Evolutionary conservation across 1,140 invertebrate species (phyloP).

Genomic region (Drosophila rhopaloa): DNA sequence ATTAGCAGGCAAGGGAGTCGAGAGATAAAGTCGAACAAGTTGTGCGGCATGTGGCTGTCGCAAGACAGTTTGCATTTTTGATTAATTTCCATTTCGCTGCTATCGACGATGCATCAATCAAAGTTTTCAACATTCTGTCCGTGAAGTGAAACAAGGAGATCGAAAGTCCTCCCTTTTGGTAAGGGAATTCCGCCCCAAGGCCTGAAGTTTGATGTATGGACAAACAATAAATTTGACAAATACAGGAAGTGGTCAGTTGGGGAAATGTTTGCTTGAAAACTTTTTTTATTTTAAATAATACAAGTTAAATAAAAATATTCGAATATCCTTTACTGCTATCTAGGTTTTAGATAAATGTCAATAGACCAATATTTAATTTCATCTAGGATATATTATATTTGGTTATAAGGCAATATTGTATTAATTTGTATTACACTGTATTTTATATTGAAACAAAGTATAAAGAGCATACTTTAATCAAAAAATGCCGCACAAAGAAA

Average conservation of each 20-base stretch:
- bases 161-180: slow-evolving; percentile 1
- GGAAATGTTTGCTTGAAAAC: too few relatives aligned
- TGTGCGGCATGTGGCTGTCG: slow-evolving; percentile 55
- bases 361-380: too few relatives aligned
- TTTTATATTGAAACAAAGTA: too few relatives aligned
- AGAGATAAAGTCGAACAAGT: slow-evolving; percentile 54
- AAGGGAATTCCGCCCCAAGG: neutral
- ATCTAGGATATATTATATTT: too few relatives aligned
- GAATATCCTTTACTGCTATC: too few relatives aligned
- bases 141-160: slow-evolving; percentile 29
- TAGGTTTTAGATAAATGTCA: too few relatives aligned
- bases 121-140: slow-evolving; percentile 57
- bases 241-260: slow-evolving; percentile 32
- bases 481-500: neutral
- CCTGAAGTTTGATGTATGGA: slow-evolving; percentile 37
- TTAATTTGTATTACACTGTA: too few relatives aligned
- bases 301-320: neutral
- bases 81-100: slow-evolving; percentile 47
- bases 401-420: too few relatives aligned
- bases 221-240: slow-evolving; percentile 48
- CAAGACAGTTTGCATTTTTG: slow-evolving; percentile 61
- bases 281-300: too few relatives aligned
- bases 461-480: too few relatives aligned
- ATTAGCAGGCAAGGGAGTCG: slow-evolving; percentile 43
- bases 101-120: slow-evolving; percentile 64